phyloP scores from a whole-genome alignment of 2,888 invertebrate genomes.

The Pyrrhosoma nymphula region DNA sequence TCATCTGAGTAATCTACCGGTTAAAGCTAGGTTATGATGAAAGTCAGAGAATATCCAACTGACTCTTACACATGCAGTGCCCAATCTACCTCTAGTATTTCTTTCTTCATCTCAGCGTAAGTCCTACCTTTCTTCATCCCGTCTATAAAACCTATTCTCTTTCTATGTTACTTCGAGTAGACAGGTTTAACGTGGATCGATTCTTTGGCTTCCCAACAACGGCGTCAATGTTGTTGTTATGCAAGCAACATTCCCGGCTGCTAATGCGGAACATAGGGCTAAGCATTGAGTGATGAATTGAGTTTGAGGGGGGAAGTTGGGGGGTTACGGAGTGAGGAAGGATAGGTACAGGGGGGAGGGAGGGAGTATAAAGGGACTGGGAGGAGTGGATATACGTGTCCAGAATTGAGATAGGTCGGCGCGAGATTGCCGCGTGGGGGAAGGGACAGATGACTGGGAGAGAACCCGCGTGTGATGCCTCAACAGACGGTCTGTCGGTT shows the following conservation, averaged over 20 bases:
- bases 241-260: background rate
- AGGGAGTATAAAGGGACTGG: background rate
- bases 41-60: no score
- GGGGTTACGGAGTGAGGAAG: background rate
- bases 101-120: no score
- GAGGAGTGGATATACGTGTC: background rate
- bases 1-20: no score
- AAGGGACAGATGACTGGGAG: background rate
- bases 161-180: no score
- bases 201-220: background rate
- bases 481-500: background rate
- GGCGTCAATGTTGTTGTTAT: background rate
- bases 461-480: no score
- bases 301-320: background rate
- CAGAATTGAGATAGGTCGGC: slow-evolving; percentile 11
- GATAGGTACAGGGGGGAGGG: background rate
- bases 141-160: no score
- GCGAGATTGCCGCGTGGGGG: background rate
- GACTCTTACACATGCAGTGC: no score
- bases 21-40: no score
- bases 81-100: no score
- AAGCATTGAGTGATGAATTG: background rate
- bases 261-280: background rate
- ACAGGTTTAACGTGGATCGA: no score
- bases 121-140: no score